A percentile compares a stretch with the other conserved stretches of the same genome.
Conservation (phyloP, 2,113 vertebrate genomes). For the Clarias magur region DNA sequence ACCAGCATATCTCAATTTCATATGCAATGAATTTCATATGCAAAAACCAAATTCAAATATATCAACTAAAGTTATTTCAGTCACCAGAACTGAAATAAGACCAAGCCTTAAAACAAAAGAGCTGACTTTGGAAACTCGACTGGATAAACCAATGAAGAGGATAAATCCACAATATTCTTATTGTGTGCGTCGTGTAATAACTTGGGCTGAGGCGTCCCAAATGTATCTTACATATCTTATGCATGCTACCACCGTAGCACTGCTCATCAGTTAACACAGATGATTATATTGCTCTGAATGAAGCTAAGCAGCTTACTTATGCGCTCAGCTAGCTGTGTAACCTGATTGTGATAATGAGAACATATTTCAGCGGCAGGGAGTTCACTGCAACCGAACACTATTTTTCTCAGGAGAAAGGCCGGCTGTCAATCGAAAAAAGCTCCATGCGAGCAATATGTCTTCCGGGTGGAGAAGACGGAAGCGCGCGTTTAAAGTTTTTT, state of each 20-base stretch:
- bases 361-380: constrained; percentile 35
- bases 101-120: neutral
- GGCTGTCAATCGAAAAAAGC: constrained; percentile 35
- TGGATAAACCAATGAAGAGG: neutral
- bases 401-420: constrained; percentile 28
- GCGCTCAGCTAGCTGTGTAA: constrained; percentile 40
- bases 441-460: constrained; percentile 35
- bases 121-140: neutral
- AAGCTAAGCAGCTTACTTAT: constrained; percentile 43
- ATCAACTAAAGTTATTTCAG: neutral
- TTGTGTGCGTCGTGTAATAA: neutral
- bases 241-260: neutral
- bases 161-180: neutral
- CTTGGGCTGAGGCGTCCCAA: neutral
- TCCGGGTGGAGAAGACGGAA: constrained; percentile 36
- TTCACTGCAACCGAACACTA: constrained; percentile 14
- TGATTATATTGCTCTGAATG: constrained; percentile 40
- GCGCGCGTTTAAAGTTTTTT: constrained; percentile 36
- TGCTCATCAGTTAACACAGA: constrained; percentile 30
- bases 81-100: neutral
- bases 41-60: neutral
- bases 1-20: neutral
- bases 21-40: neutral
- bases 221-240: constrained; percentile 1
- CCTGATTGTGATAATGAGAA: constrained; percentile 48